phyloP scores from a whole-genome alignment of 2,888 invertebrate genomes.

The Conomelus anceps region DNA sequence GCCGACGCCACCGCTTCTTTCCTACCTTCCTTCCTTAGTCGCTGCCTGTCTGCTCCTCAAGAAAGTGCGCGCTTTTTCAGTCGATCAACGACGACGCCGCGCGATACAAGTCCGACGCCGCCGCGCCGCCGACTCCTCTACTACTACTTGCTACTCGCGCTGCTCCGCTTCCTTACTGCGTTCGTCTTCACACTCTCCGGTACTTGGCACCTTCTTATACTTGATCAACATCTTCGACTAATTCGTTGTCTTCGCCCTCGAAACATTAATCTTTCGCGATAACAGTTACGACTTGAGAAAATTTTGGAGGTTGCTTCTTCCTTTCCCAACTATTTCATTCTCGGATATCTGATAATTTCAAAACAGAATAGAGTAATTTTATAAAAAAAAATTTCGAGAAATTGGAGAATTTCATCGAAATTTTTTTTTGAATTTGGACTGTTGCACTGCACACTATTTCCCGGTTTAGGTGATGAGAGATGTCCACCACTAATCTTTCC shows the following conservation, averaged over 20 bases:
- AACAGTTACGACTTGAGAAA: neutral
- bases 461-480: neutral
- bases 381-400: neutral
- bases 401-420: too few relatives aligned
- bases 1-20: slow-evolving; percentile 3
- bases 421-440: neutral
- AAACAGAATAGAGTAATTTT: neutral
- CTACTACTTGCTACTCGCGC: neutral
- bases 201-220: neutral
- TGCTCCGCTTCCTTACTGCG: neutral
- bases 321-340: neutral
- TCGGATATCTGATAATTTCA: neutral
- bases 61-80: slow-evolving; percentile 28
- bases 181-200: neutral
- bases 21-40: slow-evolving; percentile 18
- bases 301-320: neutral
- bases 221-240: neutral
- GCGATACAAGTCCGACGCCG: slow-evolving; percentile 65
- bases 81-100: slow-evolving; percentile 33
- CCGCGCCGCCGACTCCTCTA: slow-evolving; percentile 42
- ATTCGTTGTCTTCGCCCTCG: neutral
- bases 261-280: too few relatives aligned
- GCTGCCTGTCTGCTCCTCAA: slow-evolving; percentile 12
- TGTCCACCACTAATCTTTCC: neutral
- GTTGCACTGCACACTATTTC: neutral